phyloP scores from a whole-genome alignment of 2,888 invertebrate genomes.

The Meghimatium bilineatum region DNA sequence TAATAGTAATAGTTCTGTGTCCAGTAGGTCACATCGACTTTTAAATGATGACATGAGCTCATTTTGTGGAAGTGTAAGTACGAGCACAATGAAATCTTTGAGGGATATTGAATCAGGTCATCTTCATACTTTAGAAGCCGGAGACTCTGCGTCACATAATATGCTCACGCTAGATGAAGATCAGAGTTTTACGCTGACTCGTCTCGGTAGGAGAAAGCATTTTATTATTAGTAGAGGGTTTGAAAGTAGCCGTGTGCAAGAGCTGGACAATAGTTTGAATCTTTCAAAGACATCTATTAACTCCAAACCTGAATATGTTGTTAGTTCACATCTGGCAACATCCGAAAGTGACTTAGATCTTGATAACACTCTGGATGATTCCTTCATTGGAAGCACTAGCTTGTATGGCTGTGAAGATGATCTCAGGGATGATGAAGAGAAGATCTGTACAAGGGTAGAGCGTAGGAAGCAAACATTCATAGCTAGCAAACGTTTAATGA shows the following conservation, averaged over 20 bases:
- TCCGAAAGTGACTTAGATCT: constrained; percentile 29
- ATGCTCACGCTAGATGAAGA: not conserved
- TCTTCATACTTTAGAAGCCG: not conserved
- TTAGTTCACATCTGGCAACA: not conserved
- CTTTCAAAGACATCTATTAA: constrained; percentile 2
- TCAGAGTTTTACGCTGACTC: not conserved
- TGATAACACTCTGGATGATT: constrained; percentile 5
- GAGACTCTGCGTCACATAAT: not conserved
- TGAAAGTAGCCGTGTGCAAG: constrained; percentile 10
- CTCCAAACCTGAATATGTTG: not conserved
- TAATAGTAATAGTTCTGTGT: not conserved
- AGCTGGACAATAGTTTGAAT: not conserved
- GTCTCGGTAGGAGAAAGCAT: constrained; percentile 19
- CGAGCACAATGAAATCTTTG: not conserved
- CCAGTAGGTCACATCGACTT: not conserved
- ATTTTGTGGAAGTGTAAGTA: not conserved
- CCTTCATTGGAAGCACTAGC: not conserved
- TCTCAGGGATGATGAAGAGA: constrained; percentile 17
- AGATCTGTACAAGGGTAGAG: constrained; percentile 16
- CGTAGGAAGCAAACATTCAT: constrained; percentile 39
- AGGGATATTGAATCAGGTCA: not conserved
- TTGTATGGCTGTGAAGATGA: constrained; percentile 18
- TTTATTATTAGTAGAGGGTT: constrained; percentile 38
- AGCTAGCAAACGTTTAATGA: constrained; percentile 13
- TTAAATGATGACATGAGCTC: constrained; percentile 5